phyloP scores from a whole-genome alignment of 2,888 invertebrate genomes.

The Rugalucina vietnamica region DNA sequence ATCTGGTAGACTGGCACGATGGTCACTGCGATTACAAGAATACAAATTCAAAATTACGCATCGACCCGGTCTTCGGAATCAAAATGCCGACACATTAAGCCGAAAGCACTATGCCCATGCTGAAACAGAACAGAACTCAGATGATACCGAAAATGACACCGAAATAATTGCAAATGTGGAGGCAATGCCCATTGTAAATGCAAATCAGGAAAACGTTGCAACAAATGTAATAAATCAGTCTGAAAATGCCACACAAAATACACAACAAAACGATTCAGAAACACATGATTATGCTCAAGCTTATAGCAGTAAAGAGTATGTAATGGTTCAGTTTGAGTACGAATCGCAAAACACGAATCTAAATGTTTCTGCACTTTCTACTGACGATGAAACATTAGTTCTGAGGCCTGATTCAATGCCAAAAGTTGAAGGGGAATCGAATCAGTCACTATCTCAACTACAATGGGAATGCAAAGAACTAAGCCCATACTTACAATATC shows the following conservation, averaged over 20 bases:
- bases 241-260: too few species aligned
- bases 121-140: not conserved
- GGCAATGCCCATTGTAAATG: too few species aligned
- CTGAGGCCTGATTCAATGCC: not conserved
- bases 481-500: conserved; percentile 23
- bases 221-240: too few species aligned
- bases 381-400: conserved; percentile 29
- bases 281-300: not conserved
- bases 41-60: conserved; percentile 49
- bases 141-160: not conserved
- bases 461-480: conserved; percentile 47
- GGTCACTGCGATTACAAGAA: conserved; percentile 57
- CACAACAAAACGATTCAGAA: not conserved
- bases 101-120: not conserved
- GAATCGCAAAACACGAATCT: not conserved
- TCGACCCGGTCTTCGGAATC: conserved; percentile 43
- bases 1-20: conserved; percentile 50
- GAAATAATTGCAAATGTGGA: too few species aligned
- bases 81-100: conserved; percentile 45
- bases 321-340: not conserved
- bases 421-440: not conserved
- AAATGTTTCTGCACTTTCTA: conserved; percentile 25
- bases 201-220: too few species aligned
- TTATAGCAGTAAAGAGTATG: not conserved
- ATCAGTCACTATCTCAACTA: conserved; percentile 11